A percentile compares a stretch with the other conserved stretches of the same genome.
Evolutionary conservation across 1,140 invertebrate species (phyloP).

Genomic region (Glossosoma conforme): DNA sequence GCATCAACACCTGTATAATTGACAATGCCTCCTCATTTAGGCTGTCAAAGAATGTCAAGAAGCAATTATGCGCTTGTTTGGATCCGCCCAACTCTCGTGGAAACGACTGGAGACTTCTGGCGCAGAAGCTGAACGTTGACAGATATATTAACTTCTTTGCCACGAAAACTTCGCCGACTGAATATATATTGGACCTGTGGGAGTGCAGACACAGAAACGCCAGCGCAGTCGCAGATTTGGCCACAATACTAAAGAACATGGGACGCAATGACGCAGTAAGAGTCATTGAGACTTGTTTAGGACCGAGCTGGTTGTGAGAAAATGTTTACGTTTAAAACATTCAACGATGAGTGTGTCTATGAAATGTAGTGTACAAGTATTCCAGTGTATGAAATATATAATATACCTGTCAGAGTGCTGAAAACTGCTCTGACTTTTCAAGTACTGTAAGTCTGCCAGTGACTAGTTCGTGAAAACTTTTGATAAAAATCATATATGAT

Average conservation of each 20-base stretch:
- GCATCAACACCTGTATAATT: conserved; percentile 42
- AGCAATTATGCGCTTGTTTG: conserved; percentile 81
- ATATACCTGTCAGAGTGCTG: no score
- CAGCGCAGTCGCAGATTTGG: conserved; percentile 71
- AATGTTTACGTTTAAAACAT: neutral
- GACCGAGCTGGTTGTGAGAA: conserved; percentile 29
- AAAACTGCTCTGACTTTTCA: no score
- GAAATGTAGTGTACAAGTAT: no score
- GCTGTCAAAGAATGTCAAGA: conserved; percentile 58
- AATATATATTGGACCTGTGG: conserved; percentile 94
- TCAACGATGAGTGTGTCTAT: neutral
- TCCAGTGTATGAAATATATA: no score
- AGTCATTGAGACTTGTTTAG: conserved; percentile 65
- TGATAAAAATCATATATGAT: no score
- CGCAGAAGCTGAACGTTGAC: conserved; percentile 83
- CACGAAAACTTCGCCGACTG: conserved; percentile 90
- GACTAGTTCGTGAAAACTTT: no score
- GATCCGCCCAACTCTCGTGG: conserved; percentile 85
- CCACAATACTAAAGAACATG: conserved; percentile 89
- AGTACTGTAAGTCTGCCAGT: no score
- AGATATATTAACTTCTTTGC: conserved; percentile 96
- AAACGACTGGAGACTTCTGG: conserved; percentile 93
- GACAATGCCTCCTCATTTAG: conserved; percentile 41
- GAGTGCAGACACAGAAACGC: conserved; percentile 87
- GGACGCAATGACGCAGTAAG: conserved; percentile 83